Percentiles rank a stretch among this genome's conserved stretches.
Evolutionary conservation across 2,888 invertebrate genomes (phyloP).

Genomic region (Drosophila paranaensis): DNA sequence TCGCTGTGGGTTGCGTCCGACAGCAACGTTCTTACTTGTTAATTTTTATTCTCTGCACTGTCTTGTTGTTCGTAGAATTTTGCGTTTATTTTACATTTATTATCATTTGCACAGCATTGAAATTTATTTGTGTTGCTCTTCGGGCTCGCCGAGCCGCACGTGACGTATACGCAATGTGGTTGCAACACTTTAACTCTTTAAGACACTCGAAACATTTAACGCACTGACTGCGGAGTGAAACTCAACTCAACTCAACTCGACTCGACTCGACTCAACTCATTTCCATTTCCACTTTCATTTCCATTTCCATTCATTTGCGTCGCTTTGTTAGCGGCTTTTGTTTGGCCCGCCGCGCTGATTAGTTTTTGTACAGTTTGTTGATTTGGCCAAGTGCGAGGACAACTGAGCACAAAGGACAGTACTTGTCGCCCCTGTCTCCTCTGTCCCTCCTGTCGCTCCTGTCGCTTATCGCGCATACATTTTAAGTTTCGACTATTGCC

Average conservation of each 20-base stretch:
- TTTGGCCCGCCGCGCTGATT: constrained; percentile 65
- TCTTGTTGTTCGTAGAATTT: constrained; percentile 55
- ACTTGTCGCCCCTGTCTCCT: constrained; percentile 18
- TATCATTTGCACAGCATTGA: constrained; percentile 75
- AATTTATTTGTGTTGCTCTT: constrained; percentile 70
- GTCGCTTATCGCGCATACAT: constrained; percentile 66
- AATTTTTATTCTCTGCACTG: constrained; percentile 56
- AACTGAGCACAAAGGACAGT: constrained; percentile 32
- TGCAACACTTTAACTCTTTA: constrained; percentile 56
- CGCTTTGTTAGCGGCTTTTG: constrained; percentile 55
- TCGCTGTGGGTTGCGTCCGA: no score
- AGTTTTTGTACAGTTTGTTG: constrained; percentile 65
- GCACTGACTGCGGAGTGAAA: background rate
- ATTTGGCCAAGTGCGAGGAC: constrained; percentile 49
- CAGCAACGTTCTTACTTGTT: no score
- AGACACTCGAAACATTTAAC: constrained; percentile 13
- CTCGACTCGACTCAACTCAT: constrained; percentile 12
- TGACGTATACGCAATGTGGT: constrained; percentile 60
- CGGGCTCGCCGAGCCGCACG: constrained; percentile 41
- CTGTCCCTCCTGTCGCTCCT: constrained; percentile 10
- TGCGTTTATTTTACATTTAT: constrained; percentile 79
- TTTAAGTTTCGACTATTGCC: constrained; percentile 71
- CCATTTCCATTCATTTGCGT: constrained; percentile 26
- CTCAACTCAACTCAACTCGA: constrained; percentile 1
- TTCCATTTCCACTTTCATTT: constrained; percentile 30